These are phyloP conservation scores for Apocheima hispidaria DNA, from an alignment of 2,888 invertebrate genomes.

Conservation along the genomic window DNA sequence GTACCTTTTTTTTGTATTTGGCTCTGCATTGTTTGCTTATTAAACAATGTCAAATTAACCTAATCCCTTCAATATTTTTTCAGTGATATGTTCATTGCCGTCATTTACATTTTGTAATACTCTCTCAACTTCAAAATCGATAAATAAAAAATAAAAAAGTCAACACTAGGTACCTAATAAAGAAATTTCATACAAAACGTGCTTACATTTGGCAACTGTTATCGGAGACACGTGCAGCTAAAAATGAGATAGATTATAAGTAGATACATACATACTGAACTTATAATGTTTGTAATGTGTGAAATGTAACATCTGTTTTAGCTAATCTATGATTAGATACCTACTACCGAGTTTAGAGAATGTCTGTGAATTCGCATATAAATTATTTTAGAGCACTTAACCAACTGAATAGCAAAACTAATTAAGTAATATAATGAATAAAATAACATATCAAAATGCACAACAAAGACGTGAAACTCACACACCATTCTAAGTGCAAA, in stretches of 20 bases:
- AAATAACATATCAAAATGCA: too few species aligned
- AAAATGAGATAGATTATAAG: not conserved
- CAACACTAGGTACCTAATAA: too few species aligned
- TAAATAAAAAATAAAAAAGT: too few species aligned
- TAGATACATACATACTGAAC: not conserved
- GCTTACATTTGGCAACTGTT: not conserved
- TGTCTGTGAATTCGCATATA: not conserved
- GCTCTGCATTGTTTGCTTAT: too few species aligned
- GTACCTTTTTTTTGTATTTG: too few species aligned
- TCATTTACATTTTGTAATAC: too few species aligned
- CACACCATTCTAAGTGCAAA: not conserved
- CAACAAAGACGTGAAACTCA: not conserved
- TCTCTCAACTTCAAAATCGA: too few species aligned
- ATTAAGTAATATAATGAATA: not conserved
- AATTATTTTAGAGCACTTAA: not conserved
- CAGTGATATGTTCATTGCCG: too few species aligned
- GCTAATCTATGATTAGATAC: not conserved
- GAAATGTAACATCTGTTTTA: conserved; percentile 9
- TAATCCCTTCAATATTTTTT: too few species aligned
- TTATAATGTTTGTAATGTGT: not conserved
- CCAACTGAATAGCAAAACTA: not conserved
- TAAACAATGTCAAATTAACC: too few species aligned
- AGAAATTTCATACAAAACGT: not conserved
- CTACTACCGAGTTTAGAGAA: not conserved
- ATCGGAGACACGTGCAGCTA: not conserved